phyloP scores from a whole-genome alignment of 2,797 vertebrate species.

The Rhabdomys pumilio region DNA sequence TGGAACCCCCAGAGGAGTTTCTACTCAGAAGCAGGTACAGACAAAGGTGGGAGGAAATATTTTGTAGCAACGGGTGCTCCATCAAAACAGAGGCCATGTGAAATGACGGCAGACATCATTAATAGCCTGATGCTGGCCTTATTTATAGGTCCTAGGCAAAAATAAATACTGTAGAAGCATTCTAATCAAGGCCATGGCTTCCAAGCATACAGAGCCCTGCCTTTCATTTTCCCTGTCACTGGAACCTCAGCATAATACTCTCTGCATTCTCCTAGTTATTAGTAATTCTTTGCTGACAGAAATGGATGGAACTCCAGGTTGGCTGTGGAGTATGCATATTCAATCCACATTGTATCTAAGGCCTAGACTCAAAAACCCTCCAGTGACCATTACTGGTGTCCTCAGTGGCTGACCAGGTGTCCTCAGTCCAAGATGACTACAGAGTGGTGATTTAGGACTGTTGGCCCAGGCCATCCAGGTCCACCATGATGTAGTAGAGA shows the following conservation, averaged over 20 bases:
- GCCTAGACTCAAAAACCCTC: constrained; percentile 11
- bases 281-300: constrained; percentile 57
- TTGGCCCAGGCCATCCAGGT: neutral
- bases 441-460: neutral
- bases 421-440: neutral
- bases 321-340: neutral
- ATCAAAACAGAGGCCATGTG: constrained; percentile 85
- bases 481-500: too few species aligned
- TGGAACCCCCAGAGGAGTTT: constrained; percentile 76
- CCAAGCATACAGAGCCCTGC: constrained; percentile 80
- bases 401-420: neutral
- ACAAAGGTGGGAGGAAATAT: constrained; percentile 84
- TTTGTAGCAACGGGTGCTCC: constrained; percentile 82
- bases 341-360: neutral
- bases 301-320: constrained; percentile 64
- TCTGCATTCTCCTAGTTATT: constrained; percentile 42
- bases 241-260: constrained; percentile 57
- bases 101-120: constrained; percentile 86
- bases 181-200: constrained; percentile 85
- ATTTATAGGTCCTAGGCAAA: constrained; percentile 86
- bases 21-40: constrained; percentile 73
- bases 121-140: constrained; percentile 83
- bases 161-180: constrained; percentile 84
- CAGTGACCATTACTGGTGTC: neutral
- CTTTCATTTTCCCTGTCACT: constrained; percentile 79